phyloP scores from a whole-genome alignment of 2,113 vertebrate species.

The Lates calcarifer region DNA sequence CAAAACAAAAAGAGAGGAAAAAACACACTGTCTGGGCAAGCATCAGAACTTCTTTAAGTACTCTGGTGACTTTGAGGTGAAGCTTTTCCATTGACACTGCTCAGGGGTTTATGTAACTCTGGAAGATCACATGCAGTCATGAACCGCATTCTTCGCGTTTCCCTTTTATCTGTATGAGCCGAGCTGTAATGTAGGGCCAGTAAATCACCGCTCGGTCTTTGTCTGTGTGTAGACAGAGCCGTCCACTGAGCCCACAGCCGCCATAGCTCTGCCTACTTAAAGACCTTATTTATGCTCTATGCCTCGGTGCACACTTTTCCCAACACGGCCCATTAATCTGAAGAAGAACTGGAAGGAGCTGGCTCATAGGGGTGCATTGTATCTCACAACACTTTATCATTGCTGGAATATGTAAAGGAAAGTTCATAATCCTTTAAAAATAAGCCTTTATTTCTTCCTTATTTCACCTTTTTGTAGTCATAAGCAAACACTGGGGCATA shows the following conservation, averaged over 20 bases:
- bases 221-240: conserved; percentile 72
- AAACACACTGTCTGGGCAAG: conserved; percentile 43
- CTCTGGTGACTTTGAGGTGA: conserved; percentile 49
- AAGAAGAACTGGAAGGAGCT: conserved; percentile 76
- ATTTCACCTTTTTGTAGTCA: conserved; percentile 2
- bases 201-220: conserved; percentile 78
- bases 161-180: conserved; percentile 70
- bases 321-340: conserved; percentile 82
- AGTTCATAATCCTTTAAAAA: conserved; percentile 53
- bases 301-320: conserved; percentile 81
- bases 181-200: conserved; percentile 58
- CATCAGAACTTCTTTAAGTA: conserved; percentile 48
- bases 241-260: conserved; percentile 70
- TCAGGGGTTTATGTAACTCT: conserved; percentile 48
- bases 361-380: conserved; percentile 78
- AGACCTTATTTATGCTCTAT: conserved; percentile 82
- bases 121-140: conserved; percentile 48
- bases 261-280: conserved; percentile 79
- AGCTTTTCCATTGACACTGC: conserved; percentile 56
- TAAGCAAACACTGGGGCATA: background rate
- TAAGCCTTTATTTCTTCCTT: conserved; percentile 26
- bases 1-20: too few relatives aligned
- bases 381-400: conserved; percentile 65
- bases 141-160: conserved; percentile 59
- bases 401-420: conserved; percentile 62